Base-by-base conservation (phyloP, 2,888 invertebrate species). In the Phortica magna region DNA sequence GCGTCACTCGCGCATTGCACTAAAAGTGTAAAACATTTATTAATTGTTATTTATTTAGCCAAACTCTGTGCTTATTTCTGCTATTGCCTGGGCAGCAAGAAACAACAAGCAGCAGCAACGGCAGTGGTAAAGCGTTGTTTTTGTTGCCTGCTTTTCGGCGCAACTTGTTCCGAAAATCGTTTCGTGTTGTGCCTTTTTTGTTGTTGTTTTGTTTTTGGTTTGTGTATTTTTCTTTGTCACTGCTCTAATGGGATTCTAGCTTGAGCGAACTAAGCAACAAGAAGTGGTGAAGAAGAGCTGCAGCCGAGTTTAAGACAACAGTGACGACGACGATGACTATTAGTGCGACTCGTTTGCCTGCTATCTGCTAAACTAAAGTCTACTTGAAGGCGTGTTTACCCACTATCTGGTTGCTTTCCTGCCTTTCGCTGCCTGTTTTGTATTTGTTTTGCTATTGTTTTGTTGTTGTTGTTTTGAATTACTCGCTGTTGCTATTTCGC, bases 41-140 rank as follows among this genome's bases (percentile, higher is more conserved):
- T 87, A 87, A 85, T 85, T 84, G 80, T 74, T 79, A 82, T 85
- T 83, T 88, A 81, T 83, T 81, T 76, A 65, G 70, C 70, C 68
- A 68, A 68, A 68, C 48, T 68, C 43, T 67, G 22, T 74, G 65
- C 41, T 74, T 53, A 59, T 17, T 6, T 53, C 42, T 73, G 19
- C 42, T 22, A 61, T 12, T 42, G 59, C n/a, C 9, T 73, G 57
- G 17, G 43, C 22, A n/a, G 19, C n/a, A 19, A 61, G 17, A 17
- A 61, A 7, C 4, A 19, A 7, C n/a, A 31, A 61, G 7, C 61
- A 22, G 61, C n/a, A 4, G 17, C n/a, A 22, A 17, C 61, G 17
- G 22, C 61, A 53, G 53, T n/a, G n/a, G 53, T 7, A 53, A n/a
- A 12, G 61, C 31, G 19, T 22, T 64, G 64, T 6, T n/a, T 59